phyloP scores from a whole-genome alignment of 2,888 invertebrate genomes.

The Apamea monoglypha region DNA sequence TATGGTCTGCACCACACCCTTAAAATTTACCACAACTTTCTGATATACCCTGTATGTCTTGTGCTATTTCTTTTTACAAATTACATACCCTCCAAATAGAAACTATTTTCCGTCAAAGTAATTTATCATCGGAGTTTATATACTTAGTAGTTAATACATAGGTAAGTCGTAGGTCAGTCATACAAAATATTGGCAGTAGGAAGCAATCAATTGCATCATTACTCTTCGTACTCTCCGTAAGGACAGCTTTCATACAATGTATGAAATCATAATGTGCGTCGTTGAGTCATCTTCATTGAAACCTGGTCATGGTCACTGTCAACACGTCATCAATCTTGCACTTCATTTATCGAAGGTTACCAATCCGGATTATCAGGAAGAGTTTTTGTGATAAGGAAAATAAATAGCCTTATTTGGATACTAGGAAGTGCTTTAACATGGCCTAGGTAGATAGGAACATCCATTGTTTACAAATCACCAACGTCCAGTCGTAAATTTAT shows the following conservation, averaged over 20 bases:
- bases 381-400: conserved; percentile 58
- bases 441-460: conserved; percentile 31
- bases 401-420: conserved; percentile 43
- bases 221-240: conserved; percentile 1
- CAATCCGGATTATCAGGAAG: conserved; percentile 49
- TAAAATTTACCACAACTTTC: no score
- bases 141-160: background rate
- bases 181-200: conserved; percentile 19
- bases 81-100: background rate
- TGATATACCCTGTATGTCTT: background rate
- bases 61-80: background rate
- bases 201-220: conserved; percentile 34
- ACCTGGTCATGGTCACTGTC: conserved; percentile 69
- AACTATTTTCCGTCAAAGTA: background rate
- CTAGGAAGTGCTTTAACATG: conserved; percentile 41
- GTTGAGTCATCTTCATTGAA: conserved; percentile 62
- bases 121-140: background rate
- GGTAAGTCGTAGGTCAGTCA: background rate
- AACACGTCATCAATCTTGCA: conserved; percentile 57
- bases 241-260: conserved; percentile 30
- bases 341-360: conserved; percentile 58
- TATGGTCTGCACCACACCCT: no score
- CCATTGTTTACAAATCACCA: conserved; percentile 54
- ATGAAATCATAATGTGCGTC: conserved; percentile 21
- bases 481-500: conserved; percentile 30